Percentiles rank a stretch among this genome's conserved stretches.
These are phyloP conservation scores for Cephalopachus bancanus DNA, from an alignment of 2,797 vertebrate genomes.

Conservation along the genomic window DNA sequence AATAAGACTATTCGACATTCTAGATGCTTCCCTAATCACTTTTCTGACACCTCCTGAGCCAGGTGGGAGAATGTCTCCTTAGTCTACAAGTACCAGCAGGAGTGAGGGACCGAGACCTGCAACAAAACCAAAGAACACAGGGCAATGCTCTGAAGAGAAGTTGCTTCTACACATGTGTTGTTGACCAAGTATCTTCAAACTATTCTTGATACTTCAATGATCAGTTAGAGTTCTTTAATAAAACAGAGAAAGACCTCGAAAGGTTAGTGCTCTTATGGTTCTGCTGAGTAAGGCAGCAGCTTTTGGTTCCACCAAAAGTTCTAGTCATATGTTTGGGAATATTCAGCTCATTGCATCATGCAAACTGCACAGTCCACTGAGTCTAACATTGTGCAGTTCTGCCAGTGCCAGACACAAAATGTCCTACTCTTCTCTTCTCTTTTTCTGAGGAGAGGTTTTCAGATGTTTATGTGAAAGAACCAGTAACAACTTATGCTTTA, in stretches of 20 bases:
- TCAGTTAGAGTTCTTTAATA: background rate
- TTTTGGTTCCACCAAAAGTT: background rate
- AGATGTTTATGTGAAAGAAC: background rate
- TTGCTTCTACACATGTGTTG: accelerated
- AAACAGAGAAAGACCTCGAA: background rate
- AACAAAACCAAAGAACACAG: background rate
- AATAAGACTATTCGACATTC: background rate
- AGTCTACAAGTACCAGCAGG: accelerated
- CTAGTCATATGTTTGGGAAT: background rate
- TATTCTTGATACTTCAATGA: background rate
- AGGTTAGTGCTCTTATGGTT: background rate
- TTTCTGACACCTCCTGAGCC: background rate
- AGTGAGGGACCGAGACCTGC: background rate
- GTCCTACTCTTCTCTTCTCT: background rate
- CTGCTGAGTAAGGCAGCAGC: background rate
- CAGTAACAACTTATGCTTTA: background rate
- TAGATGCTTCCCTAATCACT: background rate
- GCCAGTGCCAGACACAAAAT: background rate
- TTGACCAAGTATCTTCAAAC: background rate
- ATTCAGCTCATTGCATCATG: background rate
- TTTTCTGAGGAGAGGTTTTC: background rate
- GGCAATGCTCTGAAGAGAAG: background rate
- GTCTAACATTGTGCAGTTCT: background rate
- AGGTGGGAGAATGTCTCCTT: background rate
- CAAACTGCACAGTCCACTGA: no score